Base-by-base conservation (phyloP, 2,797 vertebrate genomes). In the Premnoplex brunnescens region DNA sequence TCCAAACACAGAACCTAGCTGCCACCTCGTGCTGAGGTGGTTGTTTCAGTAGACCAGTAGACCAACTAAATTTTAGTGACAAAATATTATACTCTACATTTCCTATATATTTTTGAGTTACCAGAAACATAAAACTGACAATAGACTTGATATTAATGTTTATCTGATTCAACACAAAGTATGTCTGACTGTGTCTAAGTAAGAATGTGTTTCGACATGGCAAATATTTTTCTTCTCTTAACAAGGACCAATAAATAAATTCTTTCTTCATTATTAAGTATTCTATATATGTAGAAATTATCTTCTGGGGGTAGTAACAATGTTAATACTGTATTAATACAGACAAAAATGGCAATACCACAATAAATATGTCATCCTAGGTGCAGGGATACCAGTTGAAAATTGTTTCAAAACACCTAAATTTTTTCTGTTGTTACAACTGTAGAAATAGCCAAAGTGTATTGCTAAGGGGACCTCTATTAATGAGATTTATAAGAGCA, bases 401-500 rank as follows among this genome's bases (percentile, higher is more conserved):
- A 97, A 97, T 94, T 92, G 73, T 96, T 56, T 97, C 71, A 96
- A 83, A 97, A 91, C 71, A 94, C 59, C 78, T 91, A 91, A 90
- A 87, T 92, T 93, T 9, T 94, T 96, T 95, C 83, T 96, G 30
- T 68, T 95, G 77, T 76, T 91, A 75, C 14, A 80, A 67, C 46
- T 96, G 72, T 60, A 97, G 89, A 97, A 97, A 94, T 89, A 97
- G 48, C 49, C 66, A 93, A 95, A 93, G 37, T 37, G 81, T 60
- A 59, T 74, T 97, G 64, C 63, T 93, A 94, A 91, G 32, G 58
- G 63, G 51, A 91, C 48, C 20, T 95, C 83, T 95, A 48, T 89
- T 96, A 96, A 93, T 84, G 85, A 97, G 94, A 95, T 97, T 97
- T 96, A 91, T 93, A 96, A 88, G 95, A 97, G 88, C 16, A 52